Conservation (phyloP, 1,140 invertebrate genomes). For the Harpegnathos saltator region DNA sequence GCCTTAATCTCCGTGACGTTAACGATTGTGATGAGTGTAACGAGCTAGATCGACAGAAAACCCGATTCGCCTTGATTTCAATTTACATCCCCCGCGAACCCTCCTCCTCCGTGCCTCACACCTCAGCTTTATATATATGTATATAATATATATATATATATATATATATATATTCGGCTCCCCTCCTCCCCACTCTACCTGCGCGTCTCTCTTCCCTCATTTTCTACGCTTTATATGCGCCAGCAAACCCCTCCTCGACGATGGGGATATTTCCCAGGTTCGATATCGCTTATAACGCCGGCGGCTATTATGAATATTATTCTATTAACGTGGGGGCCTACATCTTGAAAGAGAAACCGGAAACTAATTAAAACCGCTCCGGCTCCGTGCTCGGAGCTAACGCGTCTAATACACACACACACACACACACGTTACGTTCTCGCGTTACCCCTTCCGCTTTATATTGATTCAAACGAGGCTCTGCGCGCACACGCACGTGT, state of each 20-base stretch:
- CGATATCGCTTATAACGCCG: constrained; percentile 46
- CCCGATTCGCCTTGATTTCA: constrained; percentile 64
- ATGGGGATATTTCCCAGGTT: constrained; percentile 47
- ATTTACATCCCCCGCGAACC: constrained; percentile 58
- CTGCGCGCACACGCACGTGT: not conserved
- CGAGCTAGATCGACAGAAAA: constrained; percentile 64
- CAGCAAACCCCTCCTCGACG: constrained; percentile 28
- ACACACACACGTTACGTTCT: not conserved
- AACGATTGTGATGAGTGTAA: constrained; percentile 72
- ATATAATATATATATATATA: too few relatives aligned
- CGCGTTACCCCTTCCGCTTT: constrained; percentile 2
- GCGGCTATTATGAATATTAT: constrained; percentile 57
- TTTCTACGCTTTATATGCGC: constrained; percentile 57
- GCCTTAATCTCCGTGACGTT: constrained; percentile 65
- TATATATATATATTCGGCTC: not conserved
- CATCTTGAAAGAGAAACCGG: constrained; percentile 54
- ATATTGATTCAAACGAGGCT: not conserved
- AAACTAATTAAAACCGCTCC: constrained; percentile 53
- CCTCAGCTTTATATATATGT: too few relatives aligned
- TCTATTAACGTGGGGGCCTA: constrained; percentile 50
- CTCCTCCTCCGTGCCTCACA: not conserved
- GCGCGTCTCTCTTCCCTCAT: constrained; percentile 51
- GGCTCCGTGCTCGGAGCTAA: constrained; percentile 23
- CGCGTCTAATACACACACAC: not conserved
- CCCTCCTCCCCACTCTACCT: constrained; percentile 6